Conservation (phyloP, 2,113 vertebrate species). For the Jaculus jaculus region DNA sequence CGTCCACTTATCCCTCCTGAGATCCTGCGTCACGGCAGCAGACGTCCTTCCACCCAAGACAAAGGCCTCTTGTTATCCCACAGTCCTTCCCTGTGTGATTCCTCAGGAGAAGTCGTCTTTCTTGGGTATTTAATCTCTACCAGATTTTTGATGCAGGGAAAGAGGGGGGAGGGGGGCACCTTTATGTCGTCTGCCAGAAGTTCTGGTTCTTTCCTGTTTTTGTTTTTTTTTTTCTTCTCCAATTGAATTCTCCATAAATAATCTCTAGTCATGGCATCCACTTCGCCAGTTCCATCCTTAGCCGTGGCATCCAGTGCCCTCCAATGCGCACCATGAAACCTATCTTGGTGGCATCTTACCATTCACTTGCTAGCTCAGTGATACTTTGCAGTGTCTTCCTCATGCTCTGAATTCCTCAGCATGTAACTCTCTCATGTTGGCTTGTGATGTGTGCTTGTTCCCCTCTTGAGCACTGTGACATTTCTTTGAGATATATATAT, state of each 20-base stretch:
- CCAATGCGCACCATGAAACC: background rate
- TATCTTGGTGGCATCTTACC: background rate
- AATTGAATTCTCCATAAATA: background rate
- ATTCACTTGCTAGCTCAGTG: background rate
- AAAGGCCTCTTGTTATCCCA: background rate
- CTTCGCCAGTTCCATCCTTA: background rate
- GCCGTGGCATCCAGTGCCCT: background rate
- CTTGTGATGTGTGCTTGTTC: background rate
- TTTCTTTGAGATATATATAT: background rate
- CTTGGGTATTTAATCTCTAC: background rate
- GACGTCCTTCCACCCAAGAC: background rate
- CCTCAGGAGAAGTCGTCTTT: background rate
- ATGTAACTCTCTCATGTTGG: background rate
- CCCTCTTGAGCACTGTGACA: background rate
- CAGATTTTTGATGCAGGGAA: background rate
- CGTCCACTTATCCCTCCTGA: background rate
- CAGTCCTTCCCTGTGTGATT: background rate
- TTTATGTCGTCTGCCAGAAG: background rate
- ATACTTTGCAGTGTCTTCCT: too few species aligned
- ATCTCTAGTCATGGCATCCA: background rate
- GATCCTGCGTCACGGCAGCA: background rate
- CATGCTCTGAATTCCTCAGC: background rate
- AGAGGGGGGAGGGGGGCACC: background rate
- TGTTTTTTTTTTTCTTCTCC: too few species aligned
- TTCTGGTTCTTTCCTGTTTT: background rate